Percentiles rank a stretch among this genome's conserved stretches.
Conservation (phyloP, 1,140 invertebrate species). For the Phortica variegata region DNA sequence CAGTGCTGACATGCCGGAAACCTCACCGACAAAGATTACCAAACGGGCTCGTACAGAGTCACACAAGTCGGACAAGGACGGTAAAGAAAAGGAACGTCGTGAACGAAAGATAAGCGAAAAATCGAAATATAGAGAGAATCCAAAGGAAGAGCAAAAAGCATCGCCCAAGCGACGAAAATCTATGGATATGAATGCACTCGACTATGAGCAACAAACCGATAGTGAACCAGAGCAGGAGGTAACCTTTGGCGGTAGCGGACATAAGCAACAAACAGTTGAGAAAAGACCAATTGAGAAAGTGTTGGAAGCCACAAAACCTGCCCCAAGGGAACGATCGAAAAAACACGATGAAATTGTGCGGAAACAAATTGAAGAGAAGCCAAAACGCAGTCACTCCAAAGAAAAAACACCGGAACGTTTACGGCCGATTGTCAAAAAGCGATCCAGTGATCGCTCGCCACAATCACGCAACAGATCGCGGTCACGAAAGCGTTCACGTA, state of each 20-base stretch:
- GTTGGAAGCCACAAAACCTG: neutral
- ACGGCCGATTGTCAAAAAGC: conserved; percentile 1
- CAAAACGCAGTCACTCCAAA: conserved; percentile 17
- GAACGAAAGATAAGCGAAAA: conserved; percentile 18
- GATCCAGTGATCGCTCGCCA: conserved; percentile 11
- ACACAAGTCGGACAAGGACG: conserved; percentile 14
- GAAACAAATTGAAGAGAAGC: conserved; percentile 12
- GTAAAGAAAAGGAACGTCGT: conserved; percentile 19
- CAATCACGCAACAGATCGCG: conserved; percentile 17
- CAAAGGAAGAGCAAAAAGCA: conserved; percentile 20
- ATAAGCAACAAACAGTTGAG: conserved; percentile 1
- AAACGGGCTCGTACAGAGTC: conserved; percentile 15
- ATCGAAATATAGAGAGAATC: conserved; percentile 23
- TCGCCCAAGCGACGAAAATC: conserved; percentile 35
- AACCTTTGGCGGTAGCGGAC: neutral
- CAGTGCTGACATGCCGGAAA: conserved; percentile 31
- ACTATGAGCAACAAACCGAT: conserved; percentile 52
- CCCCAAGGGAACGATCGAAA: conserved; percentile 14
- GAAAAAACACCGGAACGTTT: conserved; percentile 7
- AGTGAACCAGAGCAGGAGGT: conserved; percentile 34
- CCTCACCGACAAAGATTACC: conserved; percentile 15
- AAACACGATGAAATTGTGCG: conserved; percentile 5
- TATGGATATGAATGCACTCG: conserved; percentile 50
- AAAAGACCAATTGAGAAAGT: conserved; percentile 8
- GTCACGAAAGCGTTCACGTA: conserved; percentile 1